Percentiles rank a stretch among this genome's conserved stretches.
These are phyloP conservation scores for Campoplex capitator DNA, from an alignment of 2,888 invertebrate genomes.

Conservation along the genomic window DNA sequence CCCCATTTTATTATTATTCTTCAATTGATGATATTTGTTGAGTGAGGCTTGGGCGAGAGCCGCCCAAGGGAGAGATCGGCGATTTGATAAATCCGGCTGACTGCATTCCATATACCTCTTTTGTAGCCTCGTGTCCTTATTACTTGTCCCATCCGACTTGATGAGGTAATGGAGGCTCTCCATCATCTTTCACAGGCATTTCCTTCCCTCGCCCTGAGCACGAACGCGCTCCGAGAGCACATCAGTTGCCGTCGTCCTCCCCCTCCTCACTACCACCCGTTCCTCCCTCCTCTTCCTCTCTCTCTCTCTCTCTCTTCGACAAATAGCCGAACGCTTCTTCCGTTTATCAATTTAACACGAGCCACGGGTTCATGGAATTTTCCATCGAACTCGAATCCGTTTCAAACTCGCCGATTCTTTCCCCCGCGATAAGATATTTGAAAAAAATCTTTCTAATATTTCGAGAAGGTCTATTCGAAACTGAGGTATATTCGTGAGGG, in stretches of 20 bases:
- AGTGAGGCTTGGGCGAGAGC: background rate
- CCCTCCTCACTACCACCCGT: constrained; percentile 16
- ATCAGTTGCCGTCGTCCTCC: constrained; percentile 22
- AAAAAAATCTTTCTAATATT: too few species aligned
- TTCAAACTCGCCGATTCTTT: background rate
- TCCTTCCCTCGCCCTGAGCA: constrained; percentile 71
- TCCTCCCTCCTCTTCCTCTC: constrained; percentile 61
- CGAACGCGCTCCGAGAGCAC: constrained; percentile 41
- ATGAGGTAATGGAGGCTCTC: constrained; percentile 79
- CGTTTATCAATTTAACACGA: constrained; percentile 21
- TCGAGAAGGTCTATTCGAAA: background rate
- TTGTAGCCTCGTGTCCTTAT: constrained; percentile 78
- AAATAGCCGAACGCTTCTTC: constrained; percentile 46
- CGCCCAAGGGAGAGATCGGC: constrained; percentile 43
- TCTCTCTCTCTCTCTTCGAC: constrained; percentile 57
- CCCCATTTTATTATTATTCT: constrained; percentile 50
- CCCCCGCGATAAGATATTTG: background rate
- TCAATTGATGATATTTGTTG: constrained; percentile 50
- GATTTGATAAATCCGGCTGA: constrained; percentile 48
- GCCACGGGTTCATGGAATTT: constrained; percentile 54
- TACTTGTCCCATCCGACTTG: constrained; percentile 80
- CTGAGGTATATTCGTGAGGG: background rate
- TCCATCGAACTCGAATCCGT: constrained; percentile 43
- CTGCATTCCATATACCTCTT: constrained; percentile 70
- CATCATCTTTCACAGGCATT: constrained; percentile 80